A percentile compares a stretch with the other conserved stretches of the same genome.
These are phyloP conservation scores for Alligator sinensis DNA, from an alignment of 2,113 vertebrate genomes.

Conservation along the genomic window DNA sequence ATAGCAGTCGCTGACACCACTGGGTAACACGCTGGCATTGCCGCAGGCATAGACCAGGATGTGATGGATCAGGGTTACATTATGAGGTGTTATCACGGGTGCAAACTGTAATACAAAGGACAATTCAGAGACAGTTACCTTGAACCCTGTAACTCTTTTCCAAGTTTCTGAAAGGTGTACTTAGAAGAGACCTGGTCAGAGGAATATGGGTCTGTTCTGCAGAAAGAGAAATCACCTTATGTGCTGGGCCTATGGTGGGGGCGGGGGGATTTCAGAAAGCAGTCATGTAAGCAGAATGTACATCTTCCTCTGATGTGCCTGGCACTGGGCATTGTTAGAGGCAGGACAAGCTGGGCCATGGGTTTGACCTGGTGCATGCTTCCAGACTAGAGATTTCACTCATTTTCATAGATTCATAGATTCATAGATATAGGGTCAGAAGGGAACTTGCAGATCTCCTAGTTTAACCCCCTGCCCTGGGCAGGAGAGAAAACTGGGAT, in stretches of 20 bases:
- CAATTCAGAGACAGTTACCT: not conserved
- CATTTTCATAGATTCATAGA: not conserved
- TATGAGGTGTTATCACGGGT: constrained; percentile 64
- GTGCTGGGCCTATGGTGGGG: not conserved
- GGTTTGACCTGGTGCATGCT: not conserved
- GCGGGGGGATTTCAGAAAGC: no score
- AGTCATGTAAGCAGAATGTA: not conserved
- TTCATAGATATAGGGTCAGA: no score
- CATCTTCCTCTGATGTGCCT: not conserved
- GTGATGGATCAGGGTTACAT: constrained; percentile 81
- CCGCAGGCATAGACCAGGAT: constrained; percentile 84
- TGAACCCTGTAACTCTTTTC: not conserved
- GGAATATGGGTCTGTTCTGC: not conserved
- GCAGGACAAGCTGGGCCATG: not conserved
- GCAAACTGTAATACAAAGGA: constrained; percentile 75
- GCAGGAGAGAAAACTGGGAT: no score
- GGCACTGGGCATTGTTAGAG: not conserved
- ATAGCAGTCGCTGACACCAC: constrained; percentile 72
- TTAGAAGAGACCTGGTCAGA: not conserved
- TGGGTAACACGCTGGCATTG: constrained; percentile 44
- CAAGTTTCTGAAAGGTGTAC: not conserved
- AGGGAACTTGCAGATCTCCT: no score
- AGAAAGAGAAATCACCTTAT: not conserved
- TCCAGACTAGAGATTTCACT: not conserved
- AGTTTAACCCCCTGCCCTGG: no score